A percentile compares a stretch with the other conserved stretches of the same genome.
These are phyloP conservation scores for Plestiodon gilberti DNA, from an alignment of 2,113 vertebrate genomes.

Conservation along the genomic window DNA sequence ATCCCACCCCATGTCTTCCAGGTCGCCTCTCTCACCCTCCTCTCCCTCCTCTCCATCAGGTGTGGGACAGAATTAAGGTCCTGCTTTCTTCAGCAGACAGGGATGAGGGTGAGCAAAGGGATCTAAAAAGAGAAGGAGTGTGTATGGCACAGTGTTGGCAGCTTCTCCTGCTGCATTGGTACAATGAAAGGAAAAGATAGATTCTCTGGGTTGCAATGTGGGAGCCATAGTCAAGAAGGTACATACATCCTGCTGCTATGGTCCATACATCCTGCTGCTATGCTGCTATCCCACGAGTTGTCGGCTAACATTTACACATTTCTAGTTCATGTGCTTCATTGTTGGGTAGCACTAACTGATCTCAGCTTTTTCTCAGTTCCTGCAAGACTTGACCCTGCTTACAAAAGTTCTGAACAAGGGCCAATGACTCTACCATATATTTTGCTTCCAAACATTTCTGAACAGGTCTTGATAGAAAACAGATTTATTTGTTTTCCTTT, in stretches of 20 bases:
- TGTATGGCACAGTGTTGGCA: too few relatives aligned
- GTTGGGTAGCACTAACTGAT: neutral
- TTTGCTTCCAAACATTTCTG: constrained; percentile 28
- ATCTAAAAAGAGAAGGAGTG: too few relatives aligned
- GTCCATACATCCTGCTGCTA: neutral
- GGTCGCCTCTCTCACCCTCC: too few relatives aligned
- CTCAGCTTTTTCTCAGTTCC: neutral
- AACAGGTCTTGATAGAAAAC: constrained; percentile 46
- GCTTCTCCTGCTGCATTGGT: too few relatives aligned
- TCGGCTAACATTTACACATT: neutral
- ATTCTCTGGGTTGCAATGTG: too few relatives aligned
- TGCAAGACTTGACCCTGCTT: neutral
- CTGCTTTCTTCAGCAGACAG: too few relatives aligned
- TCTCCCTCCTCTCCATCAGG: too few relatives aligned
- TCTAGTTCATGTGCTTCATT: neutral
- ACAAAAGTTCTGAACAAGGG: neutral
- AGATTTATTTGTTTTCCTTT: constrained; percentile 59
- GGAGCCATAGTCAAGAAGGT: neutral
- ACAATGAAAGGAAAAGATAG: too few relatives aligned
- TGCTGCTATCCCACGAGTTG: neutral
- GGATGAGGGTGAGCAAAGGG: too few relatives aligned
- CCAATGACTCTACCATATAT: neutral
- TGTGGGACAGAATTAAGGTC: too few relatives aligned
- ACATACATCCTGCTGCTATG: neutral
- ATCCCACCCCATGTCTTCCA: too few relatives aligned